Conservation (phyloP, 2,888 invertebrate genomes). For the Camponotus fellah region DNA sequence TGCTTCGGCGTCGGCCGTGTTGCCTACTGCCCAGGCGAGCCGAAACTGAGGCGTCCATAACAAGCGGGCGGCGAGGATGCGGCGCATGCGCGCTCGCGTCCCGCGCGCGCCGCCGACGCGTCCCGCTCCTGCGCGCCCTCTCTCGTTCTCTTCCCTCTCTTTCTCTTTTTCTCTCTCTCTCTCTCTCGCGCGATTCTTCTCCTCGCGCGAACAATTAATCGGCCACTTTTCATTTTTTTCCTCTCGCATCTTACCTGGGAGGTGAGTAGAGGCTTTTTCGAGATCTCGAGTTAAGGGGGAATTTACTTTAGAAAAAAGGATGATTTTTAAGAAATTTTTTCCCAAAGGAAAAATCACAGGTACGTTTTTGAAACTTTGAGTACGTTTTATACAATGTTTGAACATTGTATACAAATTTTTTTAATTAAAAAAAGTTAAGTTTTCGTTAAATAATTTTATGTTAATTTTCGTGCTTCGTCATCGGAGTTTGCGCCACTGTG, state of each 20-base stretch:
- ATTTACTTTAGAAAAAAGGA: too few species aligned
- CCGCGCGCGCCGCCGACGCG: slow-evolving; percentile 29
- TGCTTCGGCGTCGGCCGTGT: slow-evolving; percentile 71
- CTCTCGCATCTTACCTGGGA: not conserved
- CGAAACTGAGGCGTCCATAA: slow-evolving; percentile 83
- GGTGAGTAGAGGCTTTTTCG: not conserved
- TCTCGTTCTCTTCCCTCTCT: not conserved
- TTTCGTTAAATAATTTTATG: too few species aligned
- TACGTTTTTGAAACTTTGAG: too few species aligned
- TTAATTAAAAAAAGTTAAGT: too few species aligned
- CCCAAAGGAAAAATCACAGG: too few species aligned
- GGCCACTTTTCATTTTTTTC: slow-evolving; percentile 65
- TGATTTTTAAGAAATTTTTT: too few species aligned
- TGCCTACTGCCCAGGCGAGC: slow-evolving; percentile 84
- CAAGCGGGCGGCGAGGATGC: slow-evolving; percentile 77
- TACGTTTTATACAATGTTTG: too few species aligned
- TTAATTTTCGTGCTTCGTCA: too few species aligned
- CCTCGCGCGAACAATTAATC: slow-evolving; percentile 69
- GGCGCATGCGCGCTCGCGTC: slow-evolving; percentile 74
- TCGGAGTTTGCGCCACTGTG: too few species aligned
- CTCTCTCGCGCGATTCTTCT: not conserved
- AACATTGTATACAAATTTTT: too few species aligned
- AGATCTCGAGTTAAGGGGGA: not conserved
- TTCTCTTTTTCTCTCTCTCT: not conserved
- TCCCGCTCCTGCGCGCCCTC: not conserved